phyloP scores from a whole-genome alignment of 1,140 invertebrate species.

The Drosophila chauvacae region DNA sequence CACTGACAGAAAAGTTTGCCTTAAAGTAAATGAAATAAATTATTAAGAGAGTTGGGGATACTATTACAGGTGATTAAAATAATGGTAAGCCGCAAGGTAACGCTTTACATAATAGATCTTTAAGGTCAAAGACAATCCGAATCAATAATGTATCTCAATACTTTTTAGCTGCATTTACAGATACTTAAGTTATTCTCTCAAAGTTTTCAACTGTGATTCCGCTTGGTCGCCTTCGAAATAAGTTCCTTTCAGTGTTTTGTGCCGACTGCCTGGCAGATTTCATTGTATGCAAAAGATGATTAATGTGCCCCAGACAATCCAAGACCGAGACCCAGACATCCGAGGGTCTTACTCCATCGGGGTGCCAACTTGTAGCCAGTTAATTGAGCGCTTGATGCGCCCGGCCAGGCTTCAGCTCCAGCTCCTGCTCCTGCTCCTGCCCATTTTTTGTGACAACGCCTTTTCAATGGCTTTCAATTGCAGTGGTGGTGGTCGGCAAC shows the following conservation, averaged over 20 bases:
- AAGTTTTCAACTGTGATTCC: background rate
- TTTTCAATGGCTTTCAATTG: conserved; percentile 68
- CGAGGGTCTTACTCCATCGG: conserved; percentile 27
- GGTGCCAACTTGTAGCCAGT: conserved; percentile 61
- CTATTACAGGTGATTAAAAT: background rate
- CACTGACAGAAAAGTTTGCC: background rate
- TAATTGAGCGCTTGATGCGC: conserved; percentile 72
- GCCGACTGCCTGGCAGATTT: conserved; percentile 37
- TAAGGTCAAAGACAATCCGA: background rate
- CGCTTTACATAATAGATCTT: background rate
- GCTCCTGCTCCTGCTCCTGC: background rate
- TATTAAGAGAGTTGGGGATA: background rate
- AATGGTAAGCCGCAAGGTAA: too few species aligned
- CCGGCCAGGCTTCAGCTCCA: background rate
- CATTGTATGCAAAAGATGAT: conserved; percentile 78
- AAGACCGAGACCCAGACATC: conserved; percentile 30
- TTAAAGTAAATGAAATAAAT: background rate
- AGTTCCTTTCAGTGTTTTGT: conserved; percentile 27
- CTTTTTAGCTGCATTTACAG: background rate
- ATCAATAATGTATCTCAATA: background rate
- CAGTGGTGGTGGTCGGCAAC: conserved; percentile 22
- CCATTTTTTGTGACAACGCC: conserved; percentile 53
- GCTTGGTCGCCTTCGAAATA: background rate
- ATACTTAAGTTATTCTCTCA: too few species aligned
- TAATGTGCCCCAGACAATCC: conserved; percentile 61